Base-by-base conservation (phyloP, 2,113 vertebrate species). In the Cacatua alba region DNA sequence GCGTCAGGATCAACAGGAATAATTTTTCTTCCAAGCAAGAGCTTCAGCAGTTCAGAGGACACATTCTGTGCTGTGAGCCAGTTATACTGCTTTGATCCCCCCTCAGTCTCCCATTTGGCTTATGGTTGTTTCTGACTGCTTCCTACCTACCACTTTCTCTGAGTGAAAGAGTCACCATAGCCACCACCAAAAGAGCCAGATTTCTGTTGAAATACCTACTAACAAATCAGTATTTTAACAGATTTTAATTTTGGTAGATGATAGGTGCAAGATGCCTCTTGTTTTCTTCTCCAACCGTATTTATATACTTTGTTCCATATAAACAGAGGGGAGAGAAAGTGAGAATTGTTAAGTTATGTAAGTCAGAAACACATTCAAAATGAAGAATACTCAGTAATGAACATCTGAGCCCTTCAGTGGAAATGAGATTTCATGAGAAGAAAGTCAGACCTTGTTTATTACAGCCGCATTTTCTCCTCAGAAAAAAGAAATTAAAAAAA, bases 371-470 rank as follows among this genome's bases (percentile, higher is more conserved):
- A 81, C 52, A 87, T 75, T 52, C 39, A 69, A 91, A 96, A 79
- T 89, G 12, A 95, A 86, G 82, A 95, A 89, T 28, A 65, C 53
- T 86, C 65, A 84, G 76, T 87, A 86, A 97, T 77, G 67, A 97
- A 96, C 33, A 95, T 72, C 69, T 94, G 71, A 96, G n/a, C 23
- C 48, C 75, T 63, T 59, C 57, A 53, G 16, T 44, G 21, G 86
- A 96, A 91, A 96, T 86, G 17, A 95, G 20, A 74, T 94, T 96
- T 96, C 94, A 95, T 80, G 78, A 95, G 87, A 96, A 94, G 35
- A 53, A 43, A 83, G 21, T 85, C 77, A 95, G 86, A 75, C 24
- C 49, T 88, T 83, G 48, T 90, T 97, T 97, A 97, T 97, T 96
- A 92, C 60, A 95, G 20, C 17, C n/a, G 92, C 68, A 69, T 44